These are phyloP conservation scores for Mustelus asterias DNA, from an alignment of 2,113 vertebrate species.

Conservation along the genomic window DNA sequence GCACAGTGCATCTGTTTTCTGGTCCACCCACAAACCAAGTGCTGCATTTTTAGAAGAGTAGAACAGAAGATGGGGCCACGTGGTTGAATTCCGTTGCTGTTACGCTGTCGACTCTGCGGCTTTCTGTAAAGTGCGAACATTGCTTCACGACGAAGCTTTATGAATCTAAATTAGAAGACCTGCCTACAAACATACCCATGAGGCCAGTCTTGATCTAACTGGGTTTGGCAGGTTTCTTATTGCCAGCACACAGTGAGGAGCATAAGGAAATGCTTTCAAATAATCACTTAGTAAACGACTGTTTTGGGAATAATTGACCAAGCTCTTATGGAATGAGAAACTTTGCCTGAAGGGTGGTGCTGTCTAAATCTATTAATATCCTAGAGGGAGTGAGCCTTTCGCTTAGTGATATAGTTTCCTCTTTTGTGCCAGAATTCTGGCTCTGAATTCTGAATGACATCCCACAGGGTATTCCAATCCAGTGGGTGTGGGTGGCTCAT, in stretches of 20 bases:
- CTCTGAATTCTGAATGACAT: background rate
- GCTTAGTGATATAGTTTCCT: background rate
- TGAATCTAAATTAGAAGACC: background rate
- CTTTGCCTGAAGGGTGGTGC: slow-evolving; percentile 10
- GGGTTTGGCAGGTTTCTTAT: background rate
- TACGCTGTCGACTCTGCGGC: background rate
- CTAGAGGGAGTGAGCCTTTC: background rate
- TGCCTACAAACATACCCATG: background rate
- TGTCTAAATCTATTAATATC: slow-evolving; percentile 2
- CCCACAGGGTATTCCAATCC: background rate
- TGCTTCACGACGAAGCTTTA: slow-evolving; percentile 11
- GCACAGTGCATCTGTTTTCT: background rate
- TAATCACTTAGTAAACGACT: slow-evolving; percentile 29
- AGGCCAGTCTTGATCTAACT: background rate
- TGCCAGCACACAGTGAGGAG: background rate
- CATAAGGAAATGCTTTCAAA: slow-evolving; percentile 32
- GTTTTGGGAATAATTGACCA: slow-evolving; percentile 27
- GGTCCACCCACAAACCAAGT: background rate
- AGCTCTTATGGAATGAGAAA: slow-evolving; percentile 3
- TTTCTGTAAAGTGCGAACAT: background rate
- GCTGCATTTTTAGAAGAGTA: background rate
- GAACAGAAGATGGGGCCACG: background rate
- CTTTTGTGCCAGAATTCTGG: background rate
- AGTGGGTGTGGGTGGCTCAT: background rate
- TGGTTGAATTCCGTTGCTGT: background rate